These are phyloP conservation scores for Malurus elegans DNA, from an alignment of 2,113 vertebrate species.

Conservation along the genomic window DNA sequence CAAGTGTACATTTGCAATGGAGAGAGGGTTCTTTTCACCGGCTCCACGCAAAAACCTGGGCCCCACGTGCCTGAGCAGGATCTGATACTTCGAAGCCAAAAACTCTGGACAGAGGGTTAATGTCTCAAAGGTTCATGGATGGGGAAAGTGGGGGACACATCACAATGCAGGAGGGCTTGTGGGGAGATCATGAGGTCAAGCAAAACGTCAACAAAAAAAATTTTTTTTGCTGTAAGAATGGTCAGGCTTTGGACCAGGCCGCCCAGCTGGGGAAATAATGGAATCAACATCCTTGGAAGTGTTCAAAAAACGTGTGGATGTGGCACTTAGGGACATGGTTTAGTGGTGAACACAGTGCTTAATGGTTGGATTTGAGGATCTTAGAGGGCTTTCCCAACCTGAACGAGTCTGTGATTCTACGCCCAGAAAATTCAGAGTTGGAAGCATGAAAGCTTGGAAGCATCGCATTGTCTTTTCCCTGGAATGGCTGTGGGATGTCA, in stretches of 20 bases:
- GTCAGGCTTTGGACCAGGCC: neutral
- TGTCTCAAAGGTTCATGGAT: neutral
- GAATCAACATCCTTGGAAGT: neutral
- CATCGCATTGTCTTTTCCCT: neutral
- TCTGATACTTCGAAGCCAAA: neutral
- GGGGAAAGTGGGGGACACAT: neutral
- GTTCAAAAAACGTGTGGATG: neutral
- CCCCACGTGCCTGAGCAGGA: fast-evolving
- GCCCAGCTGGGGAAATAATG: too few species aligned
- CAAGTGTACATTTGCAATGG: neutral
- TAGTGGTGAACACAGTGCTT: neutral
- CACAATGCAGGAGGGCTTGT: neutral
- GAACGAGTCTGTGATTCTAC: neutral
- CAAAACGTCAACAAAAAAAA: neutral
- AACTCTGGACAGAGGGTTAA: neutral
- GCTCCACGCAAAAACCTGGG: neutral
- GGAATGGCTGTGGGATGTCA: neutral
- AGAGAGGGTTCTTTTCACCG: neutral
- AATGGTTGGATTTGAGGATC: neutral
- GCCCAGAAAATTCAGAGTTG: fast-evolving
- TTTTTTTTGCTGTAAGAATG: neutral
- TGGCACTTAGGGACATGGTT: neutral
- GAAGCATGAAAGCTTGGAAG: neutral
- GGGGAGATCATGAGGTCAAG: neutral
- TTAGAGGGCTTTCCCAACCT: neutral